These are phyloP conservation scores for Amphiura filiformis DNA, from an alignment of 35 echinoderm and acorn worm species.

Conservation along the genomic window DNA sequence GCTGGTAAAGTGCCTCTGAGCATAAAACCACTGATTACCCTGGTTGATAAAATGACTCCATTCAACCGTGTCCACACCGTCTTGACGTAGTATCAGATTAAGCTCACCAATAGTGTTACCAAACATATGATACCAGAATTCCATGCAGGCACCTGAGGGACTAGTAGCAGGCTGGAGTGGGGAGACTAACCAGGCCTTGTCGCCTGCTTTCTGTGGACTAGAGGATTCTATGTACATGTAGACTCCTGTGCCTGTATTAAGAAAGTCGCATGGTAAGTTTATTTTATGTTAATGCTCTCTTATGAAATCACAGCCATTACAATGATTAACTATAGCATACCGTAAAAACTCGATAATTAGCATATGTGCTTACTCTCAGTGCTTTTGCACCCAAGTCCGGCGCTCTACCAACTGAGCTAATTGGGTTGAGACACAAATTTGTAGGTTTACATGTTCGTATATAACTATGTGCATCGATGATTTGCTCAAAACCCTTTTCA, in stretches of 20 bases:
- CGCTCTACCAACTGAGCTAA: too few species aligned
- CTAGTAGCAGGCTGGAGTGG: slow-evolving; percentile 39
- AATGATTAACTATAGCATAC: too few species aligned
- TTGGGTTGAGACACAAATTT: too few species aligned
- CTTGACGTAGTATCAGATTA: not conserved
- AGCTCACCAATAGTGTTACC: slow-evolving; percentile 62
- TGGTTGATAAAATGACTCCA: not conserved
- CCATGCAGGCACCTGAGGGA: slow-evolving; percentile 34
- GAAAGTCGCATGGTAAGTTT: too few species aligned
- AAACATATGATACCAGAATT: slow-evolving; percentile 96
- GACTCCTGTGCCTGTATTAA: not conserved
- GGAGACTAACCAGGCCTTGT: slow-evolving; percentile 30
- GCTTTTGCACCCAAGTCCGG: too few species aligned
- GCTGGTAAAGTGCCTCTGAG: not conserved
- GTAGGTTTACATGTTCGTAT: too few species aligned
- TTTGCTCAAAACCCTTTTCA: too few species aligned
- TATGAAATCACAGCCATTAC: too few species aligned
- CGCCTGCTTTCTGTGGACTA: slow-evolving; percentile 36
- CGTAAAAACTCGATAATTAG: too few species aligned
- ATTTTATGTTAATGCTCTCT: too few species aligned
- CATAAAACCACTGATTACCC: not conserved
- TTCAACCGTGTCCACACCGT: not conserved
- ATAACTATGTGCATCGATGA: too few species aligned
- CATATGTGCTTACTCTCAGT: too few species aligned
- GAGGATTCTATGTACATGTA: slow-evolving; percentile 66